A percentile compares a stretch with the other conserved stretches of the same genome.
Conservation (phyloP, 2,113 vertebrate species). For the Callopanchax toddi region DNA sequence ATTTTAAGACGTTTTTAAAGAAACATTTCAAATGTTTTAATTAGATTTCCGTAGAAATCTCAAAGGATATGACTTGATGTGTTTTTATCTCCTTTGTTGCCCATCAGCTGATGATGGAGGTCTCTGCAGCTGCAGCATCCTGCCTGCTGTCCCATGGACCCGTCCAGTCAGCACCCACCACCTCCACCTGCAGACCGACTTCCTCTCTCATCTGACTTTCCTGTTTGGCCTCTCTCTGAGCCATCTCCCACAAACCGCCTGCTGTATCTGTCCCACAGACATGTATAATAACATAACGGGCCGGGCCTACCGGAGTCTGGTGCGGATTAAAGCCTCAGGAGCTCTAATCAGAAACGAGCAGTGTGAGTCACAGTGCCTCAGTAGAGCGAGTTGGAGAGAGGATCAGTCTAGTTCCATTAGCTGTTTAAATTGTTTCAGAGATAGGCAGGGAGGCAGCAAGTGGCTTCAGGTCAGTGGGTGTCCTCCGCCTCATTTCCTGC, state of each 20-base stretch:
- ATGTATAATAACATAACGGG: slow-evolving; percentile 44
- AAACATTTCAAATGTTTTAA: not conserved
- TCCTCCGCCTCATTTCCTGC: slow-evolving; percentile 70
- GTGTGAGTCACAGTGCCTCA: slow-evolving; percentile 45
- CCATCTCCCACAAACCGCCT: slow-evolving; percentile 35
- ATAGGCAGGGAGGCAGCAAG: slow-evolving; percentile 58
- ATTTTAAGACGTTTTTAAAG: no score
- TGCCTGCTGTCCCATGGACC: slow-evolving; percentile 55
- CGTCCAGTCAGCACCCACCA: slow-evolving; percentile 35
- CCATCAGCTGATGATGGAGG: slow-evolving; percentile 19
- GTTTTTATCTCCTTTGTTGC: slow-evolving; percentile 23
- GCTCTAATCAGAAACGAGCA: slow-evolving; percentile 60
- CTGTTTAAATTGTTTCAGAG: slow-evolving; percentile 69
- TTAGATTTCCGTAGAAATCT: no score
- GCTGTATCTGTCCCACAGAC: slow-evolving; percentile 14
- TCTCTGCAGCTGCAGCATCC: slow-evolving; percentile 47
- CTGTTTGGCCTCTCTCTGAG: slow-evolving; percentile 56
- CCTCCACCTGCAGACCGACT: slow-evolving; percentile 61
- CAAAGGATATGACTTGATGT: no score
- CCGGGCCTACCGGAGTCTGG: slow-evolving; percentile 27
- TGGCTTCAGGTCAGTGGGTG: slow-evolving; percentile 68
- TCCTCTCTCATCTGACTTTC: slow-evolving; percentile 45
- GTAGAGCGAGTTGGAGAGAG: slow-evolving; percentile 36
- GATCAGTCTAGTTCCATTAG: slow-evolving; percentile 64
- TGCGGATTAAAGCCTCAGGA: slow-evolving; percentile 48